These are phyloP conservation scores for Monodelphis domestica DNA, from an alignment of 2,797 vertebrate species.

Conservation along the genomic window DNA sequence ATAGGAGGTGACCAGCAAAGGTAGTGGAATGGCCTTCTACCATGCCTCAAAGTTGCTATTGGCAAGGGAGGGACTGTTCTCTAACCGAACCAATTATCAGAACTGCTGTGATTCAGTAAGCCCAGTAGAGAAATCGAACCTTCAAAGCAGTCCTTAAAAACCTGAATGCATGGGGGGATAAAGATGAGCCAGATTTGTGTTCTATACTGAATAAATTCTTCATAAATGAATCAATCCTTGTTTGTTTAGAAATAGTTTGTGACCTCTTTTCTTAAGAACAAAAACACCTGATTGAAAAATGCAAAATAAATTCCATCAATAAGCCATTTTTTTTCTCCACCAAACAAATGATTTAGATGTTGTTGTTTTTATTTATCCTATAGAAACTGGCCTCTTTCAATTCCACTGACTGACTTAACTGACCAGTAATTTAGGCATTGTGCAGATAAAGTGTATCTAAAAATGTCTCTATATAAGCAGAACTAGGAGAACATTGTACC, in stretches of 20 bases:
- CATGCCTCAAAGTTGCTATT: too few species aligned
- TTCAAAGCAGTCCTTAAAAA: background rate
- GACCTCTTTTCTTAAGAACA: background rate
- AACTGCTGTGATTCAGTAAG: background rate
- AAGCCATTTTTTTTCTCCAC: background rate
- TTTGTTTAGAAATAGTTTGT: background rate
- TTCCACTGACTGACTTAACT: background rate
- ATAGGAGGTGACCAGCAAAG: background rate
- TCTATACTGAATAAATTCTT: background rate
- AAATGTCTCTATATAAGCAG: background rate
- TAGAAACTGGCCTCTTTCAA: background rate
- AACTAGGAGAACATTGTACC: too few species aligned
- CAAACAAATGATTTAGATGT: background rate
- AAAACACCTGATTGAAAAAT: background rate
- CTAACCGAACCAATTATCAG: background rate
- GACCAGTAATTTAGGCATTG: background rate
- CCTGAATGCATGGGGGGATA: background rate
- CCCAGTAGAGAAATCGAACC: background rate
- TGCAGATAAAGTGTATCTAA: background rate
- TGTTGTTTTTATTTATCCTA: background rate
- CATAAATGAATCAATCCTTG: background rate
- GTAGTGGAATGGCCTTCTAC: background rate
- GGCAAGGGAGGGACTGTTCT: too few species aligned
- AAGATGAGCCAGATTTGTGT: background rate
- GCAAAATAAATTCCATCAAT: background rate